A percentile compares a stretch with the other conserved stretches of the same genome.
phyloP scores from a whole-genome alignment of 92 coral and sea anemone genomes.

The Umimayanthus kanabou region DNA sequence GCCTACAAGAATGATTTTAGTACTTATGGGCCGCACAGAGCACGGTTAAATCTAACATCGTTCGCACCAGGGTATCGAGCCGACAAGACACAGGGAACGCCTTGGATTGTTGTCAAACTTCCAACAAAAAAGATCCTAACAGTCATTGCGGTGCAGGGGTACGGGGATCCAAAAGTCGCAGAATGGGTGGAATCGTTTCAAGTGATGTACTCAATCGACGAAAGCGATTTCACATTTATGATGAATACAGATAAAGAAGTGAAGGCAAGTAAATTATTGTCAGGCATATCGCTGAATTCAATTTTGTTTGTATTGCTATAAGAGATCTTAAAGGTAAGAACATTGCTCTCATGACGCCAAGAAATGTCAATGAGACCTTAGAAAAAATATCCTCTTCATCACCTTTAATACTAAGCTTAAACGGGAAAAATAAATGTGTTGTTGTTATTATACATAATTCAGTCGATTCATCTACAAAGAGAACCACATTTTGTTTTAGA shows the following conservation, averaged over 20 bases:
- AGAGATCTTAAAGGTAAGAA: not conserved
- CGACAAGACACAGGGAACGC: conserved; percentile 38
- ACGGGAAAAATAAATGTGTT: not conserved
- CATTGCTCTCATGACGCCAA: not conserved
- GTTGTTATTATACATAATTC: not conserved
- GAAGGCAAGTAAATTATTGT: conserved; percentile 9
- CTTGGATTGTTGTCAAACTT: conserved; percentile 71
- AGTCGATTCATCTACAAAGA: not conserved
- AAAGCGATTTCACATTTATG: conserved; percentile 29
- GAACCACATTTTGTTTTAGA: not conserved
- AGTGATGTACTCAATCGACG: conserved; percentile 57
- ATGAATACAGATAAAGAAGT: conserved; percentile 23
- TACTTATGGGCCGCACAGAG: conserved; percentile 81
- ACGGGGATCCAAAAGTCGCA: conserved; percentile 65
- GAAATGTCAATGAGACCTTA: not conserved
- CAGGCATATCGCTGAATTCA: not conserved
- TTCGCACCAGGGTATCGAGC: conserved; percentile 86
- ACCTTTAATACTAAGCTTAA: not conserved
- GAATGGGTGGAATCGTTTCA: conserved; percentile 74
- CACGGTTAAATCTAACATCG: conserved; percentile 69
- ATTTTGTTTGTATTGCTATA: not conserved
- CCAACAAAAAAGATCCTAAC: conserved; percentile 68
- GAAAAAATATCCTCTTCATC: not conserved
- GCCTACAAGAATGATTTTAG: conserved; percentile 62
- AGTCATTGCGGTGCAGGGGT: conserved; percentile 74